phyloP scores from a whole-genome alignment of 2,113 vertebrate genomes.

The Calidris pygmaea region DNA sequence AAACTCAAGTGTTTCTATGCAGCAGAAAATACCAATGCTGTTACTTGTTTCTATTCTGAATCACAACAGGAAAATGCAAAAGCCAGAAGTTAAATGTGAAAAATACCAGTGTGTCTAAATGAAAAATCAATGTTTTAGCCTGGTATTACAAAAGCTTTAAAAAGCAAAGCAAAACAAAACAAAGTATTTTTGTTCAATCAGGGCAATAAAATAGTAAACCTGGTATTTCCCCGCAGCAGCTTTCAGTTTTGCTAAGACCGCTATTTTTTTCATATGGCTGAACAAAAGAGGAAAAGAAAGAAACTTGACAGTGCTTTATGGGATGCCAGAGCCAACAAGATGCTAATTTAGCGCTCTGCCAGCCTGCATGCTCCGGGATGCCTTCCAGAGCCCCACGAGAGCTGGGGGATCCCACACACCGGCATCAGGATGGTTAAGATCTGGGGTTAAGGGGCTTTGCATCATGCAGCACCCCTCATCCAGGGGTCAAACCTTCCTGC shows the following conservation, averaged over 20 bases:
- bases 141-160: not conserved
- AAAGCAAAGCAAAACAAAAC: not conserved
- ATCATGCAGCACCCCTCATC: not conserved
- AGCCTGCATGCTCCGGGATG: not conserved
- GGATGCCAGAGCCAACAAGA: not conserved
- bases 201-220: not conserved
- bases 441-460: not conserved
- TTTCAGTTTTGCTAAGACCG: not conserved
- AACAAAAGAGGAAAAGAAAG: not conserved
- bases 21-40: not conserved
- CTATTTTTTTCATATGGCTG: not conserved
- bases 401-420: fast-evolving
- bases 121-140: not conserved
- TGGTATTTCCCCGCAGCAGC: not conserved
- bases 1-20: not conserved
- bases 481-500: not conserved
- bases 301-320: not conserved
- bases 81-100: not conserved
- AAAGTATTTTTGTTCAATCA: not conserved
- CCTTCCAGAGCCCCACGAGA: not conserved
- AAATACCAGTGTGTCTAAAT: not conserved
- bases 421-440: not conserved
- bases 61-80: not conserved
- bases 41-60: slow-evolving; percentile 2
- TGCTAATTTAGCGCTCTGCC: not conserved